These are phyloP conservation scores for Phanerotoma sp. DNA, from an alignment of 2,888 invertebrate genomes.

Conservation along the genomic window DNA sequence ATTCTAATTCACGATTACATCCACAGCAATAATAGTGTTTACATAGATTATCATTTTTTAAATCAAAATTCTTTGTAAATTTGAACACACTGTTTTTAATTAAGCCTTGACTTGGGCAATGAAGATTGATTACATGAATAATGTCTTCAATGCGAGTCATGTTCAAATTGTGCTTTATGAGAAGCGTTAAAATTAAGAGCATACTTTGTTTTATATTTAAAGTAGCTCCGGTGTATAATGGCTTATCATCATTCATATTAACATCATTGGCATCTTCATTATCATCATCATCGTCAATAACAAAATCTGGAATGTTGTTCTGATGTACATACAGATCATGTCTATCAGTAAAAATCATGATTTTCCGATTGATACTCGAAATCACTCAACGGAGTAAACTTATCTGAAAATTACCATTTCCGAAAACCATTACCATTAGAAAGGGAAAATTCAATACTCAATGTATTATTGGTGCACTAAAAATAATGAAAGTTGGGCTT, in stretches of 20 bases:
- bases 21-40: slow-evolving; percentile 2
- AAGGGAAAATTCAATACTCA: too few species aligned
- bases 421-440: too few species aligned
- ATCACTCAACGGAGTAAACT: too few species aligned
- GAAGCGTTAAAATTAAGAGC: slow-evolving; percentile 22
- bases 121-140: not conserved
- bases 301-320: not conserved
- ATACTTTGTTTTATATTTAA: slow-evolving; percentile 22
- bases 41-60: not conserved
- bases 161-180: slow-evolving; percentile 18
- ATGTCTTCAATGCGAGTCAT: slow-evolving; percentile 21
- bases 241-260: slow-evolving; percentile 9
- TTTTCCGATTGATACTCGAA: too few species aligned
- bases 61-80: slow-evolving; percentile 23
- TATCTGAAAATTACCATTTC: too few species aligned
- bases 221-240: slow-evolving; percentile 18
- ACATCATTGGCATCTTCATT: not conserved
- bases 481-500: too few species aligned
- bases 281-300: not conserved
- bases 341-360: too few species aligned
- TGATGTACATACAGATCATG: too few species aligned
- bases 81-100: slow-evolving; percentile 21
- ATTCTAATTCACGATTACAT: not conserved
- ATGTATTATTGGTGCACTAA: too few species aligned
- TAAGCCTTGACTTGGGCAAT: slow-evolving; percentile 8